Conservation (phyloP, 2,113 vertebrate species). For the Osmerus eperlanus region DNA sequence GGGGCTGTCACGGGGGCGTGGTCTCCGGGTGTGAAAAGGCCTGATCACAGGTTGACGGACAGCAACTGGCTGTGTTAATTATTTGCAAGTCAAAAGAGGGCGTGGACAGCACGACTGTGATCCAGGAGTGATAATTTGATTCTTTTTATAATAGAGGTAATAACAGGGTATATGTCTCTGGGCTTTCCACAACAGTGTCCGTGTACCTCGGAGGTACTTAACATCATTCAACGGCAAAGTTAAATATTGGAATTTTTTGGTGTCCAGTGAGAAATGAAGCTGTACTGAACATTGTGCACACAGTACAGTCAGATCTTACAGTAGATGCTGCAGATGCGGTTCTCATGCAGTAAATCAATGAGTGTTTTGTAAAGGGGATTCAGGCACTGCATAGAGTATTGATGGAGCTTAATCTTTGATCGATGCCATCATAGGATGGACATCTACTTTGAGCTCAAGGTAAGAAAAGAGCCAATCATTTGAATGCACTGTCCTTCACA, state of each 20-base stretch:
- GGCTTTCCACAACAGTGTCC: background rate
- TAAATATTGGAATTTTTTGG: no score
- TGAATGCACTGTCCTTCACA: background rate
- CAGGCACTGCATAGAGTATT: constrained; percentile 33
- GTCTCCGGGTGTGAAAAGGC: constrained; percentile 39
- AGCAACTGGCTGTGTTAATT: constrained; percentile 35
- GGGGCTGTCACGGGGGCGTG: constrained; percentile 47
- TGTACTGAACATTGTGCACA: background rate
- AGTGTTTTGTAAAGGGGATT: constrained; percentile 27
- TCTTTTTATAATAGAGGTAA: background rate
- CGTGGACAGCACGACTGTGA: constrained; percentile 3
- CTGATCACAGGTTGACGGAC: constrained; percentile 45
- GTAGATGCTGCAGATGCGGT: constrained; percentile 1
- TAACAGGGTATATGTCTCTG: background rate
- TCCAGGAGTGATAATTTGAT: background rate
- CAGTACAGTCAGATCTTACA: background rate
- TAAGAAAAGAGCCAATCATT: constrained; percentile 12
- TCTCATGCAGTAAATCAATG: constrained; percentile 33
- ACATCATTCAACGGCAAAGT: no score
- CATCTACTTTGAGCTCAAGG: constrained; percentile 25
- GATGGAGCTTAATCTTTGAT: constrained; percentile 39
- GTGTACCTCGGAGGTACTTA: background rate
- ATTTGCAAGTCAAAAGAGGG: constrained; percentile 19
- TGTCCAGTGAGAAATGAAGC: no score
- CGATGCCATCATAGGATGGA: constrained; percentile 17